Evolutionary conservation across 2,113 vertebrate species (phyloP).

Genomic region (Chascanopsetta lugubris): DNA sequence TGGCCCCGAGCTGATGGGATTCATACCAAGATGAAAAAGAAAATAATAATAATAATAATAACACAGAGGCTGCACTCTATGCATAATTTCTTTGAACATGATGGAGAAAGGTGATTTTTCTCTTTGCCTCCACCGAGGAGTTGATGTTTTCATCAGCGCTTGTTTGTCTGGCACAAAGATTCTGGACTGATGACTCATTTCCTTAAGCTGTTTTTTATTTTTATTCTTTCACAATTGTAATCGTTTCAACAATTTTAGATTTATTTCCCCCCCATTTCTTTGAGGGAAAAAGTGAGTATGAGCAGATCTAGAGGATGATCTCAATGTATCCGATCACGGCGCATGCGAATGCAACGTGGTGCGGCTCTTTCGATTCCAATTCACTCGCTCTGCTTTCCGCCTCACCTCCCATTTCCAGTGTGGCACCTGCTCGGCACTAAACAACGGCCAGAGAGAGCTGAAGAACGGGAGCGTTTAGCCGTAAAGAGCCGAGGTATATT

Average conservation of each 20-base stretch:
- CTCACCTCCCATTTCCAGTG: background rate
- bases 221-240: no score
- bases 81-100: background rate
- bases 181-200: no score
- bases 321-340: no score
- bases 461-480: background rate
- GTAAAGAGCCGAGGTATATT: background rate
- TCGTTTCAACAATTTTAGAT: no score
- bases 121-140: background rate
- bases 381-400: background rate
- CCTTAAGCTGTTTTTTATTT: no score
- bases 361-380: background rate
- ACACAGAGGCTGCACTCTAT: background rate
- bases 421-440: background rate
- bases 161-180: no score
- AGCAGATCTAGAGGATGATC: no score
- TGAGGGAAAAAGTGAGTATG: no score
- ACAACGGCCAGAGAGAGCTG: background rate
- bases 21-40: slow-evolving; percentile 27
- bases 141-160: background rate
- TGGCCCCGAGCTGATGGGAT: slow-evolving; percentile 35
- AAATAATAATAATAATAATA: background rate
- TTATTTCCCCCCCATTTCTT: no score
- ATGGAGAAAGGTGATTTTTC: background rate
- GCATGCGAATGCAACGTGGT: no score